Percentiles rank a stretch among this genome's conserved stretches.
Evolutionary conservation across 2,113 vertebrate species (phyloP).

Genomic region (Ptyas mucosa): DNA sequence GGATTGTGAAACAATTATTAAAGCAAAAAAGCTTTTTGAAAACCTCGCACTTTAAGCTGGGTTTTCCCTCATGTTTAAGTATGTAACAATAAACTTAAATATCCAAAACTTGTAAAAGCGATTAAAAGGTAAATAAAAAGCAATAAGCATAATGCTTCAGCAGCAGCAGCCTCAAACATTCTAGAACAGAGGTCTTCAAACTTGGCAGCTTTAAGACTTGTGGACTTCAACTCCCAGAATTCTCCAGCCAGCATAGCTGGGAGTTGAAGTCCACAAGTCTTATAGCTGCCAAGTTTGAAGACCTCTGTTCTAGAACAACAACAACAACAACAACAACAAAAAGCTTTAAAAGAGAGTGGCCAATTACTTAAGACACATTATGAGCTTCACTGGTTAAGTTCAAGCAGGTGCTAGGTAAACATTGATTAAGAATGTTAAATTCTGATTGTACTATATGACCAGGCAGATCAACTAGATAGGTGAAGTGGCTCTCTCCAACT

Average conservation of each 20-base stretch:
- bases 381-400: not conserved
- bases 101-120: not conserved
- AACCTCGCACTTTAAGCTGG: too few relatives aligned
- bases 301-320: not conserved
- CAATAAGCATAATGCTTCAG: not conserved
- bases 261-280: too few relatives aligned
- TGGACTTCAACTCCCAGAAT: too few relatives aligned
- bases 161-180: not conserved
- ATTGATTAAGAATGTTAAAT: not conserved
- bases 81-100: not conserved
- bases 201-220: too few relatives aligned
- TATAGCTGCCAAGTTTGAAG: too few relatives aligned
- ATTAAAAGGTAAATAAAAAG: not conserved
- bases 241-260: too few relatives aligned
- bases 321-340: too few relatives aligned
- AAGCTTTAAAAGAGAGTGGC: not conserved
- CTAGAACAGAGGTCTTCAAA: not conserved
- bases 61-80: not conserved
- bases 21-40: not conserved
- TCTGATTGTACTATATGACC: not conserved
- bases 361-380: not conserved
- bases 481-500: not conserved
- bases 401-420: not conserved
- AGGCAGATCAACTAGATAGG: not conserved
- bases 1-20: not conserved